Evolutionary conservation across 2,888 invertebrate genomes (phyloP).

Genomic region (Standfussiana lucernea): DNA sequence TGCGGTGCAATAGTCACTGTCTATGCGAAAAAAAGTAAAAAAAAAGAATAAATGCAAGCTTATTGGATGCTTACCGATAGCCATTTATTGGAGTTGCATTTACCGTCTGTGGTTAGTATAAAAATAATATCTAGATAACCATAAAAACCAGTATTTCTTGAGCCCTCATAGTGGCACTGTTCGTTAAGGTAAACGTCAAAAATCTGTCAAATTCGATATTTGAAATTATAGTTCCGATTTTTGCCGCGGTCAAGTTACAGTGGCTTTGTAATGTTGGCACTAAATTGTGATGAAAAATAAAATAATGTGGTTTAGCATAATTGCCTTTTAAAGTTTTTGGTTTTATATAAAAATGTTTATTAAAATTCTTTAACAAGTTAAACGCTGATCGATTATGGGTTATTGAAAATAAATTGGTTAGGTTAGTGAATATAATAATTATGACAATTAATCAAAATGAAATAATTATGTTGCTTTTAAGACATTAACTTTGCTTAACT

Average conservation of each 20-base stretch:
- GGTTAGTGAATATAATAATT: slow-evolving; percentile 8
- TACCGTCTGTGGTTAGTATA: slow-evolving; percentile 35
- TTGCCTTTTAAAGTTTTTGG: neutral
- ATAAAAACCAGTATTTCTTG: neutral
- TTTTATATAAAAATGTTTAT: neutral
- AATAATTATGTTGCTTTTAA: neutral
- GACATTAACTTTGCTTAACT: slow-evolving; percentile 11
- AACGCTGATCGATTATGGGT: slow-evolving; percentile 3
- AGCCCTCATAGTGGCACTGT: neutral
- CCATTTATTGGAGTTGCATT: slow-evolving; percentile 53
- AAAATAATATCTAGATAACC: slow-evolving; percentile 30
- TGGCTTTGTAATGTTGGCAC: neutral
- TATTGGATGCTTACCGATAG: slow-evolving; percentile 61
- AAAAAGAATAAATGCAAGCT: slow-evolving; percentile 56
- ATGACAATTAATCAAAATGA: neutral
- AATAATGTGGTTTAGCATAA: slow-evolving; percentile 4
- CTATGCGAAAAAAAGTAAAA: slow-evolving; percentile 70
- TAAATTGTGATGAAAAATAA: slow-evolving; percentile 32
- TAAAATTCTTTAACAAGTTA: slow-evolving; percentile 12
- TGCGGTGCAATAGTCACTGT: slow-evolving; percentile 73
- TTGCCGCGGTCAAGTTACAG: neutral
- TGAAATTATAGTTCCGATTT: neutral
- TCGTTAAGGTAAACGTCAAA: neutral
- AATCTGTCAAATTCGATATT: neutral
- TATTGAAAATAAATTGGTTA: slow-evolving; percentile 35